Base-by-base conservation (phyloP, 30 jellyfish, hydroid and myxozoan genomes). In the Pelagia noctiluca region DNA sequence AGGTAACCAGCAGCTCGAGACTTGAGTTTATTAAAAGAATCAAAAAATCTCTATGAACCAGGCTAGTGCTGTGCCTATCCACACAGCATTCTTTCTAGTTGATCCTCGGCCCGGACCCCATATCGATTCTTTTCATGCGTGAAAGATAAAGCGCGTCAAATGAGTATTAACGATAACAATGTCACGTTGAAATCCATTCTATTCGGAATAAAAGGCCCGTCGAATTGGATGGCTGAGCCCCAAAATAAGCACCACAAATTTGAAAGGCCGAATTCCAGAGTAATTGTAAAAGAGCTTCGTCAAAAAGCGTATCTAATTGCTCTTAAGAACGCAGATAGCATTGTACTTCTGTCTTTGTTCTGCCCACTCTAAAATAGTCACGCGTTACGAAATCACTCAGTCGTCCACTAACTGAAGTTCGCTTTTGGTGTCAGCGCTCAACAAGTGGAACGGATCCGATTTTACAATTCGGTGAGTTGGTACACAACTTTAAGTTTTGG, bases 391-490 rank as follows among this genome's bases (percentile, higher is more conserved):
- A 80, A 65, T 69, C 82, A 63, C 90, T 69, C 90, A 66, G 84
- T 66, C 73, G 90, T 65, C 90, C 65, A 77, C 50, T 63, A 63
- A 46, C 84, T 53, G 83, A 65, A 48, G 76, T 66, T 64, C 76
- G 71, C 68, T 76, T 75, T 60, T 76, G 88, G 88, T 65, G 90
- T 46, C 90, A 80, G 90, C 90, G 76, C 65, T 66, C 90, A 80
- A 60, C 76, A 72, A 80, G 76, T 80, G 90, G 90, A 80, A 80
- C 90, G 69, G 90, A 80, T 80, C 90, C 90, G 90, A 80, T 80
- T 80, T 80, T 77, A 80, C 84, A 80, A 80, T 72, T 80, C 90
- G 84, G 90, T 80, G 90, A 80, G 90, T 80, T 34, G 90, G 78
- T 80, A 63, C 90, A 76, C 52, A 73, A 80, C 67, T 63, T 68